A percentile compares a stretch with the other conserved stretches of the same genome.
phyloP scores from a whole-genome alignment of 1,140 invertebrate species.

The Dendrolimus punctatus region DNA sequence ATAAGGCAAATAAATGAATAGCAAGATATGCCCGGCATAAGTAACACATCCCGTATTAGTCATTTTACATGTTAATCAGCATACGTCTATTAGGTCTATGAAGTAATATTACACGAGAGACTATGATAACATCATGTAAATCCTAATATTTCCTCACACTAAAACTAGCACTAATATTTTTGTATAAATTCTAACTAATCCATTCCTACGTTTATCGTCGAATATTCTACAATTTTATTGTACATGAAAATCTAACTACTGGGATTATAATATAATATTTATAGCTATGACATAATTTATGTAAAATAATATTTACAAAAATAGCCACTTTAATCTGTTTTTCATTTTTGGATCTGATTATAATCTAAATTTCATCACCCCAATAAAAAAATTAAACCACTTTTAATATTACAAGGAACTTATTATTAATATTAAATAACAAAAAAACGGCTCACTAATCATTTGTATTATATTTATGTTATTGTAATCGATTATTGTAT shows the following conservation, averaged over 20 bases:
- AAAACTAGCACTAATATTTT: conserved; percentile 52
- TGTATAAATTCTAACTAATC: conserved; percentile 69
- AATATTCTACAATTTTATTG: conserved; percentile 69
- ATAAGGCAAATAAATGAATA: too few species aligned
- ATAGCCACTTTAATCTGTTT: conserved; percentile 52
- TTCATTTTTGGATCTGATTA: conserved; percentile 50
- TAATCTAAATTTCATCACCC: conserved; percentile 35
- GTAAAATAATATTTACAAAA: conserved; percentile 70
- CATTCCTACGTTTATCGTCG: conserved; percentile 45
- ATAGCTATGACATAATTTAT: conserved; percentile 65
- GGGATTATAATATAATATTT: conserved; percentile 42
- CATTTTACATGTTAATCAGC: conserved; percentile 28
- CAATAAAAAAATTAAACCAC: conserved; percentile 33
- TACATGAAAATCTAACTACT: conserved; percentile 68
- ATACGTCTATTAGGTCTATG: conserved; percentile 46
- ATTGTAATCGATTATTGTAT: conserved; percentile 15
- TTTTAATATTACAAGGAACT: conserved; percentile 50
- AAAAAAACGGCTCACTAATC: conserved; percentile 21
- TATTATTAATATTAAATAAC: conserved; percentile 24
- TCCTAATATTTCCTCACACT: conserved; percentile 49
- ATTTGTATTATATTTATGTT: conserved; percentile 6
- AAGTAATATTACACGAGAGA: conserved; percentile 43
- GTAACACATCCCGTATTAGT: conserved; percentile 28
- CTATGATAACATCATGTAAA: conserved; percentile 54
- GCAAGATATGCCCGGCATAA: conserved; percentile 1